These are phyloP conservation scores for Crenichthys baileyi DNA, from an alignment of 2,797 vertebrate species.

Conservation along the genomic window DNA sequence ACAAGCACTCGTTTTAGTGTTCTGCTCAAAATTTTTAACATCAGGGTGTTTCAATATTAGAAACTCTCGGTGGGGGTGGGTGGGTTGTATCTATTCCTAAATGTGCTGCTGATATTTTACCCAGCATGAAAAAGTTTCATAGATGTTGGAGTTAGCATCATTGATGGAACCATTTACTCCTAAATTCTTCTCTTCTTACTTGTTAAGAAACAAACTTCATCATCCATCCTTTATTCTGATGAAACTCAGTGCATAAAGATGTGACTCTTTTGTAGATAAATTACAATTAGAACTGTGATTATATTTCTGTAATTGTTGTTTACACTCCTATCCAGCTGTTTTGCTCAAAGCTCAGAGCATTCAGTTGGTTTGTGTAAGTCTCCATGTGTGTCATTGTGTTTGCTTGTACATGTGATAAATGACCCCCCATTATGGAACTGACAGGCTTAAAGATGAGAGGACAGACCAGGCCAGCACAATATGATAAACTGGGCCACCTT, in stretches of 20 bases:
- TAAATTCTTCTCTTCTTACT: not conserved
- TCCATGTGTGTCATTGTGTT: conserved; percentile 19
- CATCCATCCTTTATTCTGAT: not conserved
- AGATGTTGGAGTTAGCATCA: conserved; percentile 3
- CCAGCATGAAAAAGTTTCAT: not conserved
- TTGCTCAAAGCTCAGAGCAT: not conserved
- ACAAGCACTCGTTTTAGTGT: not conserved
- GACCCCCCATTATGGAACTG: conserved; percentile 61
- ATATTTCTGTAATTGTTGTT: conserved; percentile 1
- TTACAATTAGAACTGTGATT: not conserved
- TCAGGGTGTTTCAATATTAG: not conserved
- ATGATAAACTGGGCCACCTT: conserved; percentile 71
- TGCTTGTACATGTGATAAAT: conserved; percentile 58
- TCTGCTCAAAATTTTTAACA: conserved; percentile 1
- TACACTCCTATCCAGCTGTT: conserved; percentile 6
- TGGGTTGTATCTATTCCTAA: not conserved
- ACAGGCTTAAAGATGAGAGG: conserved; percentile 67
- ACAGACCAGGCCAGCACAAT: conserved; percentile 54
- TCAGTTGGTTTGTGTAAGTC: conserved; percentile 4
- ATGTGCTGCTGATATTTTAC: conserved; percentile 1
- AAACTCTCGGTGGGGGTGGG: not conserved
- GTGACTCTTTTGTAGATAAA: conserved; percentile 1
- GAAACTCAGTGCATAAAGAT: not conserved
- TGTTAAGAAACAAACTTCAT: conserved; percentile 1
- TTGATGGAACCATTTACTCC: not conserved